Percentiles rank a stretch among this genome's conserved stretches.
phyloP scores from a whole-genome alignment of 2,797 vertebrate species.

The Chelidonichthys spinosus region DNA sequence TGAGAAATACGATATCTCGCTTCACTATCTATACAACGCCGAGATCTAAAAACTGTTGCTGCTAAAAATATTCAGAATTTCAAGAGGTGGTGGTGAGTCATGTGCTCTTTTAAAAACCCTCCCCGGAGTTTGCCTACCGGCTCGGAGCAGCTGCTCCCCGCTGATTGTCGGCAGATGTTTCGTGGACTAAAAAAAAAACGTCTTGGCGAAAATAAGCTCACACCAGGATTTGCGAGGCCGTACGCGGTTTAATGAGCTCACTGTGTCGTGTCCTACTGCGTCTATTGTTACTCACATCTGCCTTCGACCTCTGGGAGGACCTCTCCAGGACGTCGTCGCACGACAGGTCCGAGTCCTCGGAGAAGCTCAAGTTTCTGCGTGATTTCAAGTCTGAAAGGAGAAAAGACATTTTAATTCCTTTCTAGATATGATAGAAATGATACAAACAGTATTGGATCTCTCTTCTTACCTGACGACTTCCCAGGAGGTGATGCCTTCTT shows the following conservation, averaged over 20 bases:
- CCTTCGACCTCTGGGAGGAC: conserved; percentile 94
- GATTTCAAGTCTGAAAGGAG: conserved; percentile 87
- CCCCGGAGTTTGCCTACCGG: background rate
- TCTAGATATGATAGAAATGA: background rate
- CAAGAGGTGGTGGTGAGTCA: background rate
- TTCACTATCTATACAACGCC: background rate
- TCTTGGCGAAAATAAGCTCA: background rate
- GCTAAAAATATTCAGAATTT: background rate
- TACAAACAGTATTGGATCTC: background rate
- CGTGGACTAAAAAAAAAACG: background rate
- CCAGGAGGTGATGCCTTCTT: conserved; percentile 81
- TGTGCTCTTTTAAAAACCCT: background rate
- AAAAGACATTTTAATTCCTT: background rate
- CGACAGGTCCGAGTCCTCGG: conserved; percentile 97
- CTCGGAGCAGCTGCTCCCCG: background rate
- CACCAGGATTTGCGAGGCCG: background rate
- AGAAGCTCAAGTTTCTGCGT: conserved; percentile 93
- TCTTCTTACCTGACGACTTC: conserved; percentile 86
- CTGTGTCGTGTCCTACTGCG: background rate
- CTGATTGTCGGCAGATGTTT: background rate
- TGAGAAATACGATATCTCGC: background rate
- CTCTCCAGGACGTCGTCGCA: conserved; percentile 94
- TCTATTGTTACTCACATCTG: conserved; percentile 87
- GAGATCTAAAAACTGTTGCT: background rate
- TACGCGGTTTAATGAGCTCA: background rate